Percentiles rank a stretch among this genome's conserved stretches.
Conservation (phyloP, 2,888 invertebrate genomes). For the Carterocephalus palaemon region DNA sequence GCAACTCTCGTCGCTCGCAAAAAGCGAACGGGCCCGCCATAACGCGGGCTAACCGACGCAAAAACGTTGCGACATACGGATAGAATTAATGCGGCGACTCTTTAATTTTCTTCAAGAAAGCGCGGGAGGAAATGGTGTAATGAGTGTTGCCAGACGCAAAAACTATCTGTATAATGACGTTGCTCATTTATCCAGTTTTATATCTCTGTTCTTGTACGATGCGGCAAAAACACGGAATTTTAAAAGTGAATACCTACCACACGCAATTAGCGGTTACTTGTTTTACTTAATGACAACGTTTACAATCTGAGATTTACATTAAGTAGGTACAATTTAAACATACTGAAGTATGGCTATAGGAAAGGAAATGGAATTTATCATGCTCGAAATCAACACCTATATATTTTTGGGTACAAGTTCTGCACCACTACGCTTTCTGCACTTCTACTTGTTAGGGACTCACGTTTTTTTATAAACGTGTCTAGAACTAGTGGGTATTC, state of each 20-base stretch:
- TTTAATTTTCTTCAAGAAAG: constrained; percentile 78
- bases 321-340: constrained; percentile 17
- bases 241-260: constrained; percentile 36
- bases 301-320: constrained; percentile 18
- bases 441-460: too few relatives aligned
- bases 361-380: constrained; percentile 6
- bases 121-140: constrained; percentile 76
- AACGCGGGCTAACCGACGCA: constrained; percentile 53
- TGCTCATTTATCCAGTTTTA: constrained; percentile 51
- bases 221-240: constrained; percentile 39
- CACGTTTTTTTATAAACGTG: too few relatives aligned
- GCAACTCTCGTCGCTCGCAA: constrained; percentile 50
- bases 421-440: too few relatives aligned
- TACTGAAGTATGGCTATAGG: constrained; percentile 4
- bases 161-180: constrained; percentile 67
- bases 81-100: constrained; percentile 74
- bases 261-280: constrained; percentile 21
- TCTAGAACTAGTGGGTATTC: too few relatives aligned
- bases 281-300: constrained; percentile 24
- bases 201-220: constrained; percentile 51
- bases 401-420: too few relatives aligned
- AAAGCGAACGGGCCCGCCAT: constrained; percentile 60
- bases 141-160: constrained; percentile 71
- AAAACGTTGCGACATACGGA: constrained; percentile 69
- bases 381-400: background rate